Base-by-base conservation (phyloP, 2,888 invertebrate species). In the Drosophila neotestacea region DNA sequence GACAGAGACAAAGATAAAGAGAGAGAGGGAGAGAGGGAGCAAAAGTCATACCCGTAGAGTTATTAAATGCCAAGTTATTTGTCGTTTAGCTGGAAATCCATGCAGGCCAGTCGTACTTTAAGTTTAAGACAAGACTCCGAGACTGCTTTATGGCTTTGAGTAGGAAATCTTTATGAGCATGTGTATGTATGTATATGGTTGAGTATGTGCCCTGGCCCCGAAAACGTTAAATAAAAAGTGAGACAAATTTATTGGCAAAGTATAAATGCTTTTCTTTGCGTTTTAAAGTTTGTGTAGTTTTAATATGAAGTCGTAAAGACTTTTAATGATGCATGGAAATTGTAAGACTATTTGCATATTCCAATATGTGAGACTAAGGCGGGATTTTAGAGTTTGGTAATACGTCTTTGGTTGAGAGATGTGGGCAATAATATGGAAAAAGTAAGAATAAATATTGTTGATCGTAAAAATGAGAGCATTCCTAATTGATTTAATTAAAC, bases 41-140 rank as follows among this genome's bases (percentile, higher is more conserved):
- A 34, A 47, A 59, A 56, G 61, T 61, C 73, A 41, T 30, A 63
- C 30, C 70, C 67, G 81, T 62, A 70, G 86, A 85, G 85, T 86
- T 86, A 88, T 88, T 86, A 88, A 85, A 88, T 85, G 84, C 84
- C 86, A 85, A 88, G 88, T 88, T 85, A 88, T 85, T 88, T 88
- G 88, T 85, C 85, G 88, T 88, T 85, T 88, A 88, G 70, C 87
- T 88, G 88, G 88, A 88, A 88, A 77, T 81, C 65, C 87, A 81
- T 52, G 79, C 72, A 65, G 85, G 83, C 70, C 70, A 41, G 61
- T 58, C 65, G 72, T 80, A 88, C 86, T 77, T 82, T 80, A 73
- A 73, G 67, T 82, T 85, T 67, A 64, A 79, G 83, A 70, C 85
- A 81, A 81, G 79, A 67, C 74, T 56, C 36, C 27, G 67, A 42